These are phyloP conservation scores for Drosophila mercatorum DNA, from an alignment of 2,888 invertebrate genomes.

Conservation along the genomic window DNA sequence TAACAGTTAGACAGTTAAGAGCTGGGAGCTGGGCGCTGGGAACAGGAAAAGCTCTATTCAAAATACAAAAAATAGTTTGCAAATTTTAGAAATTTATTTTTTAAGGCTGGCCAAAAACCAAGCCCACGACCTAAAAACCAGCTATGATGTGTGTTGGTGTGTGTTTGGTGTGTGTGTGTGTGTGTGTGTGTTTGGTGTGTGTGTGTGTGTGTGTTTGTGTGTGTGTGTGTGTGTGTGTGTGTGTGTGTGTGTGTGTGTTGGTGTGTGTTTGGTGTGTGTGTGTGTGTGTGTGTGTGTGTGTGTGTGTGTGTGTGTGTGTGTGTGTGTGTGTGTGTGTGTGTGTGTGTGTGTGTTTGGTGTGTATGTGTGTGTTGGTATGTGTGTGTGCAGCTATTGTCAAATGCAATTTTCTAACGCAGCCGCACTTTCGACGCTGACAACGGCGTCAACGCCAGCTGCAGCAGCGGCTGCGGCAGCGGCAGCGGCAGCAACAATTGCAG, in stretches of 20 bases:
- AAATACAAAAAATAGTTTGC: neutral
- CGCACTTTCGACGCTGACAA: slow-evolving; percentile 78
- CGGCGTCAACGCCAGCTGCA: slow-evolving; percentile 43
- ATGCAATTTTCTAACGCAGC: slow-evolving; percentile 83
- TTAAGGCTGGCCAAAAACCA: slow-evolving; percentile 33
- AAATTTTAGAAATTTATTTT: slow-evolving; percentile 26
- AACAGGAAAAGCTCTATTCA: slow-evolving; percentile 10
- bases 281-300: neutral
- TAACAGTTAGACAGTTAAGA: slow-evolving; percentile 16
- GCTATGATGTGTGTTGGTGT: slow-evolving; percentile 24
- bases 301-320: slow-evolving; percentile 33
- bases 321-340: slow-evolving; percentile 36
- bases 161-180: slow-evolving; percentile 1
- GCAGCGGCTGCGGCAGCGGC: slow-evolving; percentile 36
- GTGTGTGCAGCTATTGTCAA: slow-evolving; percentile 62
- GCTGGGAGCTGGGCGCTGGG: neutral
- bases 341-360: no score
- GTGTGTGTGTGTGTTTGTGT: slow-evolving; percentile 31
- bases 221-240: slow-evolving; percentile 33
- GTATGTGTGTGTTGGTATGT: slow-evolving; percentile 29
- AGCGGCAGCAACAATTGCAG: slow-evolving; percentile 55
- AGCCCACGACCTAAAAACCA: slow-evolving; percentile 54
- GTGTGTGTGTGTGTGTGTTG: slow-evolving; percentile 33
- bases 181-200: slow-evolving; percentile 12
- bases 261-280: slow-evolving; percentile 10